Base-by-base conservation (phyloP, 2,888 invertebrate genomes). In the Eupithecia subumbrata region DNA sequence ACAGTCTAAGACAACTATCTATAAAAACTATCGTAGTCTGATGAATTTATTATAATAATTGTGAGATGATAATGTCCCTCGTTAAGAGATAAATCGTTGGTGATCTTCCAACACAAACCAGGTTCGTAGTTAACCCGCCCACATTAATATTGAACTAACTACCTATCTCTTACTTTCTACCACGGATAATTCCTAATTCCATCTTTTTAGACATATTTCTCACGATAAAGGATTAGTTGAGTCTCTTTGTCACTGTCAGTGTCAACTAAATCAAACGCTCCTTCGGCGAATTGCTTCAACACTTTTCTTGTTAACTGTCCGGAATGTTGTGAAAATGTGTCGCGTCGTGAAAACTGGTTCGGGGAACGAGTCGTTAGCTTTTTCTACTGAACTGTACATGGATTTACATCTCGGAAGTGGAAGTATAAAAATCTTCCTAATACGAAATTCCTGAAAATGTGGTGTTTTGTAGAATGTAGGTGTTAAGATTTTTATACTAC, bases 251-350 rank as follows among this genome's bases (percentile, higher is more conserved):
- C n/a, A n/a, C n/a, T 68, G 43, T 68, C 68, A 45, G 14, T 14
- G 43, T 68, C 68, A 45, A 43, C 68, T 43, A n/a, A 22, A 68
- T n/a, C 67, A 40, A 12, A 25, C 43, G 12, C 18, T 12, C 18
- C 37, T 77, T 72, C 77, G 72, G 64, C 48, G 74, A 74, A 77
- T 60, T 68, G 37, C 56, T 40, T 71, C 68, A 73, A 56, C 67
- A 69, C 67, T 73, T 75, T 75, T 77, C 77, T 75, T 43, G 71
- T n/a, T 70, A 67, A 76, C 37, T 74, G 66, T 77, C 63, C 68
- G 43, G 43, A 68, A 22, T 74, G 75, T 77, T 77, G 77, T 77
- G 68, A 71, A 74, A 77, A 77, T 70, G 66, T 73, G 77, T 77
- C 75, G 43, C 52, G 74, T 48, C 34, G 40, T 37, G 63, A 52